A percentile compares a stretch with the other conserved stretches of the same genome.
Evolutionary conservation across 2,113 vertebrate genomes (phyloP).

Genomic region (Lonchura striata): DNA sequence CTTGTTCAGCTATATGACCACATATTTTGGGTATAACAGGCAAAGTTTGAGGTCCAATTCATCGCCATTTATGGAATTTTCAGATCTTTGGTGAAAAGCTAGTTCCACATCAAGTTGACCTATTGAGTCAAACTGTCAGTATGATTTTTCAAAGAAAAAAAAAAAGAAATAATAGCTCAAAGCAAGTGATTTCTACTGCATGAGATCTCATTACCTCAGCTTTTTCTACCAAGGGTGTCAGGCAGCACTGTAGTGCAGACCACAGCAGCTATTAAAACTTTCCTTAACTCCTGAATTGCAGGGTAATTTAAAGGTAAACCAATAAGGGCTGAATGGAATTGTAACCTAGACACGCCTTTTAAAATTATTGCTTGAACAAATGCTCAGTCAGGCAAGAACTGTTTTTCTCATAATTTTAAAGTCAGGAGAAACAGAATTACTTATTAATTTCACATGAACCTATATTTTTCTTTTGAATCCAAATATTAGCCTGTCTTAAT

Average conservation of each 20-base stretch:
- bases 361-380: not conserved
- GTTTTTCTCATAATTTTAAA: not conserved
- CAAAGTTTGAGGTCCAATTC: not conserved
- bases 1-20: not conserved
- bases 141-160: constrained; percentile 1
- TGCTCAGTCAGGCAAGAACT: not conserved
- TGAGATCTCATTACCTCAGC: not conserved
- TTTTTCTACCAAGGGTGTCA: not conserved
- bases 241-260: not conserved
- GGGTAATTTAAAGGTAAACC: constrained; percentile 16
- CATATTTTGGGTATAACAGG: not conserved
- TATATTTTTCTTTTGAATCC: not conserved
- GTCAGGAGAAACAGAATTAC: not conserved
- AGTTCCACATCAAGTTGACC: not conserved
- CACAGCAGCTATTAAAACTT: not conserved
- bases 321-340: not conserved
- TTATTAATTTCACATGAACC: not conserved
- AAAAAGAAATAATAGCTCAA: constrained; percentile 12
- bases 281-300: constrained; percentile 7
- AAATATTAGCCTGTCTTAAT: not conserved
- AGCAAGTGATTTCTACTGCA: constrained; percentile 4
- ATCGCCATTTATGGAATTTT: not conserved
- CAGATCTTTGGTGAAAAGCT: not conserved
- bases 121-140: constrained; percentile 9
- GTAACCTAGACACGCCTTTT: not conserved